phyloP scores from a whole-genome alignment of 2,113 vertebrate species.

The Rhineura floridana region DNA sequence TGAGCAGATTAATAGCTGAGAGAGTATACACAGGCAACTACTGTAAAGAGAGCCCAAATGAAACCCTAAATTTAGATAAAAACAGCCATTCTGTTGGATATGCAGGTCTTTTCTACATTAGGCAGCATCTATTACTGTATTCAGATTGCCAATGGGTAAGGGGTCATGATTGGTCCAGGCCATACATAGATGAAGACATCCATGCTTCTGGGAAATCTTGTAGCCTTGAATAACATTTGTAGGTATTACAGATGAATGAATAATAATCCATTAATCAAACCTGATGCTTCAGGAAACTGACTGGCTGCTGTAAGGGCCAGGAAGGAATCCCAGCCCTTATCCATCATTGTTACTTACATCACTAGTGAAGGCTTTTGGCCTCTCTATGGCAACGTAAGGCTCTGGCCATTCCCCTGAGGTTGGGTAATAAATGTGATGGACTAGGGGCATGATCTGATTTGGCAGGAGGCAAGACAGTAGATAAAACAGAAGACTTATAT shows the following conservation, averaged over 20 bases:
- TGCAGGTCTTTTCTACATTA: accelerated
- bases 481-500: slow-evolving; percentile 7
- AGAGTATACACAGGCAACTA: background rate
- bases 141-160: accelerated
- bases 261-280: slow-evolving; percentile 13
- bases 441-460: slow-evolving; percentile 7
- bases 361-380: slow-evolving; percentile 3
- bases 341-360: background rate
- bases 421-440: slow-evolving; percentile 26
- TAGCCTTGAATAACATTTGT: slow-evolving; percentile 4
- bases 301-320: background rate
- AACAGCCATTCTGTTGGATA: background rate
- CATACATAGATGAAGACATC: background rate
- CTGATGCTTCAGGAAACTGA: background rate
- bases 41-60: background rate
- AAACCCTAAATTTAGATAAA: background rate
- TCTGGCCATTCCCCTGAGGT: background rate
- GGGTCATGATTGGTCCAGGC: background rate
- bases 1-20: background rate
- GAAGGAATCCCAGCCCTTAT: background rate
- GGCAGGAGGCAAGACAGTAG: slow-evolving; percentile 5
- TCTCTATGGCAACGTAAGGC: background rate
- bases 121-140: background rate
- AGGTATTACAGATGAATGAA: background rate
- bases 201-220: background rate